Evolutionary conservation across 2,888 invertebrate species (phyloP), one percentile per base, ranked within the genome.

Genomic region (Ommatoiulus sabulosus): DNA sequence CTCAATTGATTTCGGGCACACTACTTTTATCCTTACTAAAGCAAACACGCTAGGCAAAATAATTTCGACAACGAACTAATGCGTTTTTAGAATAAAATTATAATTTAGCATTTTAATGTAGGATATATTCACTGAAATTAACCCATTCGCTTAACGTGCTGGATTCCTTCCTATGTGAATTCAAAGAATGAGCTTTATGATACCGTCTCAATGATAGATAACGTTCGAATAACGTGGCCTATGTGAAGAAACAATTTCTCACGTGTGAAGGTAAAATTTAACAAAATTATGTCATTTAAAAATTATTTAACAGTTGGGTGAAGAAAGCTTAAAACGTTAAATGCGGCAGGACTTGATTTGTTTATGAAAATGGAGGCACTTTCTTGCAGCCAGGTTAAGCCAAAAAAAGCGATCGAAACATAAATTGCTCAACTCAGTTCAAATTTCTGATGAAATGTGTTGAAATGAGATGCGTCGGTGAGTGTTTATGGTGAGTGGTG

Each of bases 351-450:
- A 48, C 86, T 46, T 86, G 24, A 86, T 86, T 44, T 86, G 44
- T 46, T 85, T 85, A 86, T 46, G 48, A 86, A 44, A 86, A 86
- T 86, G 48, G 46, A 86, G 86, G 86, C 86, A 86, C 86, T 86
- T 86, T 80, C 80, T 80, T 44, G 86, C 86, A 86, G 86, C 86
- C 86, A 86, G 15, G 80, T 80, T 80, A 80, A 80, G 80, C 80
- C 35, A 80, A 35, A 80, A 80, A 12, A 80, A 80, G 80, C 80
- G 10, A 80, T 80, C 35, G 80, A 80, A 80, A 35, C 3, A 35
- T 1, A 80, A 43, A 80, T 43, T 35, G 80, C 80, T 24, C 12
- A 80, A 35, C 35, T 43, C 35, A 80, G 35, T 80, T 80, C 12
- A 43, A 80, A 80, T 24, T 80, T 43, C 80, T 35, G 80, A 80